phyloP scores from a whole-genome alignment of 2,797 vertebrate genomes.

The Scolopax rusticola region DNA sequence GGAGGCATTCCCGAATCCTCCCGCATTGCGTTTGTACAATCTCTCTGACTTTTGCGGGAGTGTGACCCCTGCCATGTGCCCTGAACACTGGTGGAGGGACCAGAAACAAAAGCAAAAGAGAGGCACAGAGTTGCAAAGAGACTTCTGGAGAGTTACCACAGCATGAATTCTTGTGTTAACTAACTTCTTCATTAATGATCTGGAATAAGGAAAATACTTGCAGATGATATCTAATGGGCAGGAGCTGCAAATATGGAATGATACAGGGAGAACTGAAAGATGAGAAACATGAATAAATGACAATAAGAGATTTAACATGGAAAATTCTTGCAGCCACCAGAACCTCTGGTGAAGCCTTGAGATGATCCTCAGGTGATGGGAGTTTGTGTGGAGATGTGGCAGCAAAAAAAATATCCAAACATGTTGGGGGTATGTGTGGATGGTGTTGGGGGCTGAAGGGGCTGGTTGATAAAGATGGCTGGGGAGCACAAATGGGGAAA shows the following conservation, averaged over 20 bases:
- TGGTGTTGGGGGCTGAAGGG: background rate
- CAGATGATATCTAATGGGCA: constrained; percentile 20
- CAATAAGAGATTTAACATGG: background rate
- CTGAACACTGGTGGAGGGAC: background rate
- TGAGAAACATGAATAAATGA: background rate
- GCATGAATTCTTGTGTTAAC: background rate
- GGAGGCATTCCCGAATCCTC: background rate
- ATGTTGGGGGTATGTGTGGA: rapidly evolving
- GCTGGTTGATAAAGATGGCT: background rate
- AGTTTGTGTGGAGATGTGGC: background rate
- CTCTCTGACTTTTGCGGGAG: background rate
- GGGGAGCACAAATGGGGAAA: background rate
- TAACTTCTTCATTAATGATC: constrained; percentile 41
- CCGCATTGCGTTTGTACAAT: rapidly evolving
- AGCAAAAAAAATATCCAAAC: background rate
- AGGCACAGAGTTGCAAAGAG: background rate
- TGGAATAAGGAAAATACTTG: background rate
- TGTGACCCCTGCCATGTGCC: rapidly evolving
- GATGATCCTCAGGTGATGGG: background rate
- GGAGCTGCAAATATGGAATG: constrained; percentile 2
- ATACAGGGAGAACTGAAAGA: background rate
- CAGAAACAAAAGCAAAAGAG: constrained; percentile 14
- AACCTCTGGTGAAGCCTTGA: background rate
- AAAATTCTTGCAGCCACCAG: background rate
- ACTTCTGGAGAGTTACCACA: constrained; percentile 18